phyloP scores from a whole-genome alignment of 2,797 vertebrate genomes.

The Aeoliscus strigatus region DNA sequence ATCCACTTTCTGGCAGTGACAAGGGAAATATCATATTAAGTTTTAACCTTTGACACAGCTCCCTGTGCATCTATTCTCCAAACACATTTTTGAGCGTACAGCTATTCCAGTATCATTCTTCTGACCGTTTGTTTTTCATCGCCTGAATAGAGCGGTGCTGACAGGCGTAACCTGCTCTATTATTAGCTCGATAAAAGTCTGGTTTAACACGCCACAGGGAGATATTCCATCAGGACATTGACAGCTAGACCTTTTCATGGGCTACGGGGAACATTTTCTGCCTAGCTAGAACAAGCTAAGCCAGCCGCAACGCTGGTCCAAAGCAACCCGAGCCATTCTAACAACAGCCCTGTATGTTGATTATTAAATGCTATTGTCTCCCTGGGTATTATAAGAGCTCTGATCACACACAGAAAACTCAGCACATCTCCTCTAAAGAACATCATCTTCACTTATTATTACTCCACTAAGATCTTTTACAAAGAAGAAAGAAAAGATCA shows the following conservation, averaged over 20 bases:
- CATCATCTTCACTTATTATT: conserved; percentile 10
- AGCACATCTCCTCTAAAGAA: conserved; percentile 1
- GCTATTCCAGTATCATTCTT: conserved; percentile 43
- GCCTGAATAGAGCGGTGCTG: conserved; percentile 65
- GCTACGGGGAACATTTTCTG: conserved; percentile 59
- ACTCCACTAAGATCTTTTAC: conserved; percentile 4
- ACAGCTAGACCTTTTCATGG: conserved; percentile 75
- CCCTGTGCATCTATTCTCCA: conserved; percentile 18
- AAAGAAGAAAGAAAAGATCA: conserved; percentile 5
- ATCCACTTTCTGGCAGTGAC: conserved; percentile 13
- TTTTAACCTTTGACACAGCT: conserved; percentile 28
- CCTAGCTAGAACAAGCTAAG: conserved; percentile 64
- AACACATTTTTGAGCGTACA: conserved; percentile 32
- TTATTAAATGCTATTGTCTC: conserved; percentile 32
- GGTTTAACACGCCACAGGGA: conserved; percentile 71
- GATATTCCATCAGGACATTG: conserved; percentile 75
- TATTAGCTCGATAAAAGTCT: conserved; percentile 77
- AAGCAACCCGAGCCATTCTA: conserved; percentile 13
- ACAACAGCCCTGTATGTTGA: conserved; percentile 12
- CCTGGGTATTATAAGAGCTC: conserved; percentile 7
- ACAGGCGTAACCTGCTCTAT: conserved; percentile 79
- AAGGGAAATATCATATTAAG: conserved; percentile 8
- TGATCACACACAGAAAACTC: conserved; percentile 12
- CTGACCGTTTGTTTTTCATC: conserved; percentile 65
- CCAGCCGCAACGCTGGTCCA: conserved; percentile 35